These are phyloP conservation scores for Sciaenops ocellatus DNA, from an alignment of 2,797 vertebrate species.

Conservation along the genomic window DNA sequence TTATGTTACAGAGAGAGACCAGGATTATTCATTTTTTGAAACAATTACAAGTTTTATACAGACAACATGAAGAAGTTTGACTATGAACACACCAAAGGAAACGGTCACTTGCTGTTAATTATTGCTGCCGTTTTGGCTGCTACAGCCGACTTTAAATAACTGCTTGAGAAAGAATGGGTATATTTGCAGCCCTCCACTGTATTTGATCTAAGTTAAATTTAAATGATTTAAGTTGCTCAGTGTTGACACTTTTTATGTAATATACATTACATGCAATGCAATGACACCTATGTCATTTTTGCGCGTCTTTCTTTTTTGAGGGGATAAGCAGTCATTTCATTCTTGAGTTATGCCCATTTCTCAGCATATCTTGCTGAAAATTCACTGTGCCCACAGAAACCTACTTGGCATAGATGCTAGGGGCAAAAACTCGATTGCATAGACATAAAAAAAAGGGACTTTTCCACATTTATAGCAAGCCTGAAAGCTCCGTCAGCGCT, in stretches of 20 bases:
- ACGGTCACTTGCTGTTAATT: no score
- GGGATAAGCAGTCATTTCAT: conserved; percentile 5
- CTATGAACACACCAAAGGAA: neutral
- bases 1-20: neutral
- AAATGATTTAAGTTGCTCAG: neutral
- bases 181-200: neutral
- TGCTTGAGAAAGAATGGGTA: neutral
- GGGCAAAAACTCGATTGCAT: conserved; percentile 34
- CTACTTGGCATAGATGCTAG: conserved; percentile 41
- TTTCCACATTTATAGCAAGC: conserved; percentile 48
- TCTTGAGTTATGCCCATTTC: conserved; percentile 23
- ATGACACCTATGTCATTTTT: neutral
- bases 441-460: conserved; percentile 41
- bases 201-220: neutral
- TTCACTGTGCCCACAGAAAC: conserved; percentile 34
- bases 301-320: neutral
- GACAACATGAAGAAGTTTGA: no score
- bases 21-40: neutral
- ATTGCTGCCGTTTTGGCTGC: neutral
- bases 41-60: neutral
- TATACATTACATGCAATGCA: neutral
- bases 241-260: neutral
- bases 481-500: conserved; percentile 48
- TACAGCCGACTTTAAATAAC: neutral
- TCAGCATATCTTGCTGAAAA: conserved; percentile 31